Base-by-base conservation (phyloP, 2,888 invertebrate species). In the Cabera pusaria region DNA sequence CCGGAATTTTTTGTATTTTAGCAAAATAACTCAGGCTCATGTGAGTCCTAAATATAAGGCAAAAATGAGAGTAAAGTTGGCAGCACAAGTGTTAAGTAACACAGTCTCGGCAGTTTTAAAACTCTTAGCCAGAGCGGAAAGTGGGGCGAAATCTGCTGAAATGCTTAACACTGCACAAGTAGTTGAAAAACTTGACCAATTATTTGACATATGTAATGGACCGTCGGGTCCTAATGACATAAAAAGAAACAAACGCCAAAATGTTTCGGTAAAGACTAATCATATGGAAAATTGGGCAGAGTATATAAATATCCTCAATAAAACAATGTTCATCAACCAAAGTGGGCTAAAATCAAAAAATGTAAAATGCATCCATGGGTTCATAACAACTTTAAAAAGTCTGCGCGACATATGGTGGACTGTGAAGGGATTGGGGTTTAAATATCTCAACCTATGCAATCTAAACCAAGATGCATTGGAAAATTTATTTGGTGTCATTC, bases 11-110 rank as follows among this genome's bases (percentile, higher is more conserved):
- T 5, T 51, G 7, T 21, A 49, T 9, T 35, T 54, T 0, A 32
- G 14, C 5, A 56, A 53, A 39, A 26, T 51, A 6, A 48, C 36
- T 5, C 16, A 21, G 9, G 10, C 22, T 1, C 36, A 43, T 14
- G 27, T 50, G 1, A 18, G 12, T 2, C 28, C 27, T 6, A 28
- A 2, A 23, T 36, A 7, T 2, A 22, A 18, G 1, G 1, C 36
- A 4, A 21, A 21, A 9, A 29, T 29, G 29, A 11, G 10, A 12
- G 29, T 29, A 0, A 20, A 29, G 7, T 11, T 23, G 1, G 36
- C 27, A 1, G 28, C 17, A 3, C 27, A 36, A 28, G 5, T 28
- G 1, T 4, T 36, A n/a, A 36, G 27, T 7, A 36, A 28, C 10
- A 36, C 28, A 1, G 27, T 36, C 2, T 16, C 27, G 2, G 35